Evolutionary conservation across 2,113 vertebrate species (phyloP).

Genomic region (Lycaon pictus): DNA sequence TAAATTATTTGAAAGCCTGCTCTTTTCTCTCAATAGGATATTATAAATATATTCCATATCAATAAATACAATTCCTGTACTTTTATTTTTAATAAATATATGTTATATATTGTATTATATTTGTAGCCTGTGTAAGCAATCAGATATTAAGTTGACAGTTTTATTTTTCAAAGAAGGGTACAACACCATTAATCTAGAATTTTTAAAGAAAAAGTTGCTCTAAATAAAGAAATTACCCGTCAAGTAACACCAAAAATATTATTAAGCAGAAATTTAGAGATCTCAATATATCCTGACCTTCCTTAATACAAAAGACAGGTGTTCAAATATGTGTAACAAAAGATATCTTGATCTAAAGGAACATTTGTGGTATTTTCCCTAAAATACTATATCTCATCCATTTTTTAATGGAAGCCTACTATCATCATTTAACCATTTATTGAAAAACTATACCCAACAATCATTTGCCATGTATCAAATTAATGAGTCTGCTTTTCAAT

Average conservation of each 20-base stretch:
- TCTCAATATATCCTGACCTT: background rate
- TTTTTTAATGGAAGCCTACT: background rate
- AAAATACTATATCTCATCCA: background rate
- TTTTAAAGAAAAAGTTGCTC: background rate
- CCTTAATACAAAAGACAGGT: background rate
- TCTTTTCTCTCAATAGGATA: background rate
- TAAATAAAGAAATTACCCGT: background rate
- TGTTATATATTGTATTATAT: background rate
- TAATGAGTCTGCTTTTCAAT: background rate
- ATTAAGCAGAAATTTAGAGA: slow-evolving; percentile 11
- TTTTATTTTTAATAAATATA: background rate
- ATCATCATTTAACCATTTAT: background rate
- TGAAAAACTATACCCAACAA: background rate
- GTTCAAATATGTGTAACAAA: background rate
- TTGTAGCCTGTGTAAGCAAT: background rate
- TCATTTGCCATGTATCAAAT: background rate
- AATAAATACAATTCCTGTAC: background rate
- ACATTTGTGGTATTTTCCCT: background rate
- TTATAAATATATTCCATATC: background rate
- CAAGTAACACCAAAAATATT: background rate
- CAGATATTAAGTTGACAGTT: background rate
- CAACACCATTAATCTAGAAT: background rate
- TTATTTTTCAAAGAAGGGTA: background rate
- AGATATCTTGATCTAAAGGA: background rate
- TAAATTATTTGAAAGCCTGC: background rate